A percentile compares a stretch with the other conserved stretches of the same genome.
These are phyloP conservation scores for Drosophila jambulina DNA, from an alignment of 1,140 invertebrate species.

Conservation along the genomic window DNA sequence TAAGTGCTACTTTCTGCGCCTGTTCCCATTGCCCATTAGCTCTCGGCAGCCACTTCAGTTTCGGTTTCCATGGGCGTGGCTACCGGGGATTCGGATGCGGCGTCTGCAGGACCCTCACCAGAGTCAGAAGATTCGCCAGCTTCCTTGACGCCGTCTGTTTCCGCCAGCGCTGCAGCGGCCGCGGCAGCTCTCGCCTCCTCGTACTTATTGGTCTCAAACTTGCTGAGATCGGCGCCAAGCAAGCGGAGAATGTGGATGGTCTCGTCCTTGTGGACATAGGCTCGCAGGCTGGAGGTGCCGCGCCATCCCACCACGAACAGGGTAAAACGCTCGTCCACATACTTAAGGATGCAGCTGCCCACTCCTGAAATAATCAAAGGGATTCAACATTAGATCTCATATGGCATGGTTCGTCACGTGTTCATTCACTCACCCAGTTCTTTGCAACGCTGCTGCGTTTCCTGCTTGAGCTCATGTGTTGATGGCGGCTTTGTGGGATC, in stretches of 20 bases:
- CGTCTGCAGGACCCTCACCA: background rate
- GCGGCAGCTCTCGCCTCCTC: constrained; percentile 76
- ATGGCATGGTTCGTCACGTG: too few relatives aligned
- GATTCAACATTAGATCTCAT: background rate
- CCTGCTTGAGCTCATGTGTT: constrained; percentile 87
- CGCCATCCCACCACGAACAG: constrained; percentile 95
- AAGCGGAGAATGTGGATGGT: constrained; percentile 94
- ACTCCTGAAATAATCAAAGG: constrained; percentile 85
- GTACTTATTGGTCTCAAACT: constrained; percentile 87
- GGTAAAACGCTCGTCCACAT: constrained; percentile 87
- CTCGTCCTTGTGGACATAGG: constrained; percentile 93
- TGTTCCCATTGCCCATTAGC: background rate
- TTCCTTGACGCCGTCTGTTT: constrained; percentile 17
- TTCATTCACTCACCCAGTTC: constrained; percentile 87
- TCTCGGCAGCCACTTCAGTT: constrained; percentile 4
- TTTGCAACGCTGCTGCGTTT: constrained; percentile 88
- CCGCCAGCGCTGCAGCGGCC: constrained; percentile 33
- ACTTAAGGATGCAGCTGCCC: constrained; percentile 92
- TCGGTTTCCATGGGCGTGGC: constrained; percentile 22
- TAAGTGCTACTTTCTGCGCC: constrained; percentile 6
- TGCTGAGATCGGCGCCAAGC: constrained; percentile 92
- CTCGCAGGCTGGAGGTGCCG: constrained; percentile 93
- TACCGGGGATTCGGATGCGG: background rate
- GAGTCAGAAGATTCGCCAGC: background rate
- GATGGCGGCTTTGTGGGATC: constrained; percentile 90